phyloP scores from a whole-genome alignment of 2,113 vertebrate genomes.

The Morone saxatilis region DNA sequence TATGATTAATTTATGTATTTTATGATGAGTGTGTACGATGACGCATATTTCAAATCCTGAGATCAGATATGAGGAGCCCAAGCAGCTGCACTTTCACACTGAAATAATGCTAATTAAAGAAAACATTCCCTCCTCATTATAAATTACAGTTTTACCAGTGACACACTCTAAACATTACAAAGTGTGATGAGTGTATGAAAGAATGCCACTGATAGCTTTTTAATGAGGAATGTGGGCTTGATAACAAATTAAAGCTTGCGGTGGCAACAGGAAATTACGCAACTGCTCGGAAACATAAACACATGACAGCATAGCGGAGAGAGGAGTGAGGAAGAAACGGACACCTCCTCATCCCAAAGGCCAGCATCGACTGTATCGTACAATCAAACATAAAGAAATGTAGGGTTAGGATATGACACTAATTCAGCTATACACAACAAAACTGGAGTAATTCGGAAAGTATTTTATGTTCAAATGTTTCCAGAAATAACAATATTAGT shows the following conservation, averaged over 20 bases:
- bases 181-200: constrained; percentile 40
- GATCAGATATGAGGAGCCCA: constrained; percentile 44
- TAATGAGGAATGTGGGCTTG: constrained; percentile 5
- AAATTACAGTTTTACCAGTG: background rate
- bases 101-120: constrained; percentile 16
- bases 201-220: constrained; percentile 35
- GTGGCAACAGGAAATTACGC: constrained; percentile 45
- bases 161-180: constrained; percentile 24
- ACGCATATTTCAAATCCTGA: constrained; percentile 11
- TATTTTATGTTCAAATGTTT: background rate
- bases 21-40: constrained; percentile 17
- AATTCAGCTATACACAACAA: background rate
- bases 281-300: constrained; percentile 50
- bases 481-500: background rate
- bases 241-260: background rate
- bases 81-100: background rate
- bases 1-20: constrained; percentile 28
- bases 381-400: constrained; percentile 9
- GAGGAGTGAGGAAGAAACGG: background rate
- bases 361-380: background rate
- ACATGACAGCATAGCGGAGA: constrained; percentile 45
- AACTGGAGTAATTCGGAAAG: background rate
- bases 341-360: constrained; percentile 50
- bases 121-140: constrained; percentile 51
- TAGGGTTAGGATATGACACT: background rate